Evolutionary conservation across 2,888 invertebrate species (phyloP), one percentile per base, ranked within the genome.

Genomic region (Caenorhabditis sinica): DNA sequence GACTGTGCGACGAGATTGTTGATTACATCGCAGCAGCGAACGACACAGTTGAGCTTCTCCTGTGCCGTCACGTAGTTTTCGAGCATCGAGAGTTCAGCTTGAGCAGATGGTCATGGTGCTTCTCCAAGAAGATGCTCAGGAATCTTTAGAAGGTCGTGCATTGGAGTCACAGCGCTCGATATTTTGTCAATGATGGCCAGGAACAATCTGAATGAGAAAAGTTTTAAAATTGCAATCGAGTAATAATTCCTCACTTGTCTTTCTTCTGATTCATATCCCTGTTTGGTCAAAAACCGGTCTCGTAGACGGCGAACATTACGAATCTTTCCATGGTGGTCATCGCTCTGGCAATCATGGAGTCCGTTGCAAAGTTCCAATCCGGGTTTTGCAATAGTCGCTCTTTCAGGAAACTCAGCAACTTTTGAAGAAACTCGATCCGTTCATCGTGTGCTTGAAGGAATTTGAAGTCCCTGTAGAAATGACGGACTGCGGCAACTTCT

Each of bases 51-150:
- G 20, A 89, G 43, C 43, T 89, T 89, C 36, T 89, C 89, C 30
- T 79, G 81, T 15, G 89, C 86, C 0, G 85, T 82, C 92, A 96
- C 96, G 94, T 96, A 97, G 11, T 96, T 97, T 87, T 96, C 95
- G 93, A 97, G 95, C 88, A 96, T 95, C 51, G 95, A 95, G 75
- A 98, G 95, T 92, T 96, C 96, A 69, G 96, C 95, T 94, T 98
- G 97, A 56, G 97, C 97, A 92, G 97, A 96, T 45, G 96, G 95
- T 97, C 96, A 98, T 20, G 98, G 98, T 92, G 96, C 97, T 92
- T 98, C 98, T 92, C 96, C 95, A 92, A 96, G 95, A 20, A 81
- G 61, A 36, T 53, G 73, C 74, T 72, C 53, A 13, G 84, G 84
- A 45, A 84, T 82, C 23, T 79, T 85, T 33, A 82, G n/a, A 23